Conservation (phyloP, 1,140 invertebrate genomes). For the Nomia melanderi region DNA sequence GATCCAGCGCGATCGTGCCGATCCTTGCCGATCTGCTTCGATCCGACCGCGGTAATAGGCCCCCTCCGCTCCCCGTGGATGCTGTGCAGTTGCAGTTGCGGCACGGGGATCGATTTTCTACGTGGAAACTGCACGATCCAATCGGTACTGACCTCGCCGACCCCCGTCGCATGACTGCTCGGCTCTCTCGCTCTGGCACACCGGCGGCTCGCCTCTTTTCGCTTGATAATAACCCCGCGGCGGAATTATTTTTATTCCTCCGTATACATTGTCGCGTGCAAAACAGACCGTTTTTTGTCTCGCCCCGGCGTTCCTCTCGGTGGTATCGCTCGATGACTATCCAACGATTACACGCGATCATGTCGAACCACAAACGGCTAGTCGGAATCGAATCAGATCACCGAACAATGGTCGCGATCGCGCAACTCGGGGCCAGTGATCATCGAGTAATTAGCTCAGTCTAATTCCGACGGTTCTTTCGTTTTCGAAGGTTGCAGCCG, state of each 20-base stretch:
- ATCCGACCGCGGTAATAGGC: conserved; percentile 56
- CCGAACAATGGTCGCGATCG: background rate
- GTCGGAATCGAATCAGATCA: background rate
- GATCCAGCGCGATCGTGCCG: no score
- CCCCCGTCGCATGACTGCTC: conserved; percentile 53
- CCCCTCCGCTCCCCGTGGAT: conserved; percentile 10
- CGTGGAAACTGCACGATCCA: conserved; percentile 64
- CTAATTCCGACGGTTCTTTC: conserved; percentile 38
- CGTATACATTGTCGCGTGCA: background rate
- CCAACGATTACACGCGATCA: no score
- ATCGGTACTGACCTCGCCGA: conserved; percentile 57
- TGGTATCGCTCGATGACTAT: no score
- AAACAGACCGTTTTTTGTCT: no score
- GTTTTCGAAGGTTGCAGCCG: background rate
- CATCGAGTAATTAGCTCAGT: conserved; percentile 43
- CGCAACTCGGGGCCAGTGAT: conserved; percentile 37
- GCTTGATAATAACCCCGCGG: conserved; percentile 42
- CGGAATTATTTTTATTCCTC: conserved; percentile 22
- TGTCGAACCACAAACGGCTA: no score
- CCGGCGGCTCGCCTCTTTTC: conserved; percentile 28
- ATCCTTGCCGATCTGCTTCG: conserved; percentile 35
- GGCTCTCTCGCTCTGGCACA: conserved; percentile 19
- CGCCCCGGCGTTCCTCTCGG: no score
- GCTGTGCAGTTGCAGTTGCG: conserved; percentile 58
- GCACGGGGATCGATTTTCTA: conserved; percentile 65